Base-by-base conservation (phyloP, 2,113 vertebrate species). In the Vulpes ferrilata region DNA sequence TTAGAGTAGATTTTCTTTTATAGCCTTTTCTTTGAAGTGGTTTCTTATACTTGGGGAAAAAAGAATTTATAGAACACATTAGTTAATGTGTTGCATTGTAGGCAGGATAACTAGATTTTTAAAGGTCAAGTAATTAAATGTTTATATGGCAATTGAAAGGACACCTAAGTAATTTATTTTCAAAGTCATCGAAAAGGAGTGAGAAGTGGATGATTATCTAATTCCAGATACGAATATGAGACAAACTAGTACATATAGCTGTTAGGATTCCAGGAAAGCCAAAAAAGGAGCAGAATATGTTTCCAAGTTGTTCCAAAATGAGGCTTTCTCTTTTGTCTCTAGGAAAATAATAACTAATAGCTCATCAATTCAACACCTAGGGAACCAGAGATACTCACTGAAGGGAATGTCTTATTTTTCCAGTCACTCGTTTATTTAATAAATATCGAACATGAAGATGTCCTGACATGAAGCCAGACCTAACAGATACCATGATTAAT, bases 71-170 rank as follows among this genome's bases (percentile, higher is more conserved):
- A 88, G 53, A 90, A 62, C 51, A 81, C 32, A 62, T 93, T 82
- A 48, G 17, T 96, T 89, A 65, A 20, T 74, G 16, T 89, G 8
- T 89, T 90, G 32, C 35, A 82, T 93, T 88, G 48, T 92, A 55
- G 93, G 30, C 64, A 84, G 38, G 51, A 78, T 97, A 91, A 91
- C 43, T 76, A 67, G 53, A 79, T 85, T 96, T 95, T 94, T 96
- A 86, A 93, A 80, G 51, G 51, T 60, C 73, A 53, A 23, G 17
- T 73, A 94, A 88, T 38, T 92, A 71, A 92, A 90, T 67, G 53
- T 86, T 95, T 80, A 80, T 48, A 11, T 82, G 30, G 53, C 32
- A 90, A 59, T 95, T 71, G 35, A 86, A 93, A 79, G 35, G 55
- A 90, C 13, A 93, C 23, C 38, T 25, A 48, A 69, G 55, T 96